A percentile compares a stretch with the other conserved stretches of the same genome.
Evolutionary conservation across 2,888 invertebrate species (phyloP).

Genomic region (Brachypterus glaber): DNA sequence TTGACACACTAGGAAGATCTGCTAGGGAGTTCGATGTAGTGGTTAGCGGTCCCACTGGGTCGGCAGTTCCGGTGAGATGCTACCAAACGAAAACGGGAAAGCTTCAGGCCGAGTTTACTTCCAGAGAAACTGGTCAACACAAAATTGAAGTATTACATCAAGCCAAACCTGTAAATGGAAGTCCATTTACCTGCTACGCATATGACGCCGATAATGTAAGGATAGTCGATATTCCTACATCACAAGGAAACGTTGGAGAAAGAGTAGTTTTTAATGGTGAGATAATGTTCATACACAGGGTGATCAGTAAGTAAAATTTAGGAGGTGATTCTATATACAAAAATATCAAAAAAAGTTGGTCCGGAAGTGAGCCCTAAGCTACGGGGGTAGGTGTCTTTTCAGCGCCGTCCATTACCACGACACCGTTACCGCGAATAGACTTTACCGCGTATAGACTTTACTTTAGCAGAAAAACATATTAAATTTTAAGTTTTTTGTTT

Average conservation of each 20-base stretch:
- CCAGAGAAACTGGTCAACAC: slow-evolving; percentile 60
- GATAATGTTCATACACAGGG: too few relatives aligned
- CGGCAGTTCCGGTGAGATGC: slow-evolving; percentile 53
- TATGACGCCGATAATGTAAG: slow-evolving; percentile 79
- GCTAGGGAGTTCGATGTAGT: slow-evolving; percentile 88
- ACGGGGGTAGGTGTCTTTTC: too few relatives aligned
- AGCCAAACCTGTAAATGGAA: slow-evolving; percentile 82
- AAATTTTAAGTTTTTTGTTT: too few relatives aligned
- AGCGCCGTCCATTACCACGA: too few relatives aligned
- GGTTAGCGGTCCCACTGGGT: slow-evolving; percentile 46
- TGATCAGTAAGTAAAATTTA: too few relatives aligned
- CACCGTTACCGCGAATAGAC: too few relatives aligned
- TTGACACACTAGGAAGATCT: slow-evolving; percentile 76
- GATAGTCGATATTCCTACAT: slow-evolving; percentile 65
- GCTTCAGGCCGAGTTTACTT: slow-evolving; percentile 86
- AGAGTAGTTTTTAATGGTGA: slow-evolving; percentile 72
- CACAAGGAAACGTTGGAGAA: slow-evolving; percentile 71
- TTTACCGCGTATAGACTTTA: too few relatives aligned
- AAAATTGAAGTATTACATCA: slow-evolving; percentile 78
- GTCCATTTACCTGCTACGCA: slow-evolving; percentile 88
- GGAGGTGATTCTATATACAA: too few relatives aligned
- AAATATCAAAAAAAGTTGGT: too few relatives aligned
- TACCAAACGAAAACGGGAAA: slow-evolving; percentile 95
- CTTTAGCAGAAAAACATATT: too few relatives aligned
- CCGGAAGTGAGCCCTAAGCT: too few relatives aligned